phyloP scores from a whole-genome alignment of 2,888 invertebrate genomes.

The Mythimna vitellina region DNA sequence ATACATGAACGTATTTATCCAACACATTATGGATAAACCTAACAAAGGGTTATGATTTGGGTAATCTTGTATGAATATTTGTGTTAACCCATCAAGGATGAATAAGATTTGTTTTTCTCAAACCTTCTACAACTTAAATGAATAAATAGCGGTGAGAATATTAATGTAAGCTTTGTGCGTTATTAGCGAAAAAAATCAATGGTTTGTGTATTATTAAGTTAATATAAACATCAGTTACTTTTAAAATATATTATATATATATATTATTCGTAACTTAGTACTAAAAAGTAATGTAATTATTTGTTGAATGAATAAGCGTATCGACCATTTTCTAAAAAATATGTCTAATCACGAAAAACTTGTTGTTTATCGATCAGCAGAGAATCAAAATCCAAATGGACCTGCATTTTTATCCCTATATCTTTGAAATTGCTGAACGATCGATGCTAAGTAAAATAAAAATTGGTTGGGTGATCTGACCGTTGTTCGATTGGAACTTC shows the following conservation, averaged over 20 bases:
- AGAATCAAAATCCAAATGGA: too few relatives aligned
- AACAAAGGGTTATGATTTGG: constrained; percentile 44
- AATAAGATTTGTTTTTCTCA: constrained; percentile 9
- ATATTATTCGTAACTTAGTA: background rate
- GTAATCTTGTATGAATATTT: constrained; percentile 18
- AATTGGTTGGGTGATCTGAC: constrained; percentile 20
- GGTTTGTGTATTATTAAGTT: constrained; percentile 31
- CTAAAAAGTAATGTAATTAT: background rate
- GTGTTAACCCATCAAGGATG: constrained; percentile 20
- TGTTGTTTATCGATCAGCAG: too few relatives aligned
- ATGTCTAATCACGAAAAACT: too few relatives aligned
- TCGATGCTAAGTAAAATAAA: background rate
- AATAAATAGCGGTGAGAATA: constrained; percentile 42
- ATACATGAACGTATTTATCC: constrained; percentile 25
- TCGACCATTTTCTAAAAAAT: too few relatives aligned
- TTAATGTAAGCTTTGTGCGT: constrained; percentile 50
- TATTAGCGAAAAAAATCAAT: constrained; percentile 52
- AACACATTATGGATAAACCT: constrained; percentile 35
- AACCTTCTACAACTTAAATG: constrained; percentile 20
- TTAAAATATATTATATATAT: background rate
- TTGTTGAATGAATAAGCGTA: background rate
- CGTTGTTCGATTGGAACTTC: constrained; percentile 39
- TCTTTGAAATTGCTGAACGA: background rate
- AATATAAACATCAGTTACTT: constrained; percentile 4
- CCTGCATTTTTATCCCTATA: too few relatives aligned